Percentiles rank a stretch among this genome's conserved stretches.
Conservation (phyloP, 2,888 invertebrate species). For the Eupithecia tripunctaria region DNA sequence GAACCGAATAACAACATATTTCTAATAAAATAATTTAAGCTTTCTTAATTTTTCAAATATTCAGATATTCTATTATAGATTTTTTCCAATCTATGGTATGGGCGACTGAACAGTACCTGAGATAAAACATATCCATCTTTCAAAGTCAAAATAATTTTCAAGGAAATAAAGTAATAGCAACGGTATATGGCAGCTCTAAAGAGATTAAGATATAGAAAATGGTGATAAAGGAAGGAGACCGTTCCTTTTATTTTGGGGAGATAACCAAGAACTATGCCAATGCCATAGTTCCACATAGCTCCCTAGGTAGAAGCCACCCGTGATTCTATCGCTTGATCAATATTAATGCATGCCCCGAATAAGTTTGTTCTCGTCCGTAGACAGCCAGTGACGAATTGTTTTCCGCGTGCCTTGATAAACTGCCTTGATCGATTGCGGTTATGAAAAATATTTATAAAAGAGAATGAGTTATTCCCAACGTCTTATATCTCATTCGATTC, state of each 20-base stretch:
- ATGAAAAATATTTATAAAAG: not conserved
- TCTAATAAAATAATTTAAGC: too few relatives aligned
- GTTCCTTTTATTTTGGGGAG: not conserved
- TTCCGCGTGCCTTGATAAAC: not conserved
- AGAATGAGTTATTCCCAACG: not conserved
- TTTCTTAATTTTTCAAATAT: too few relatives aligned
- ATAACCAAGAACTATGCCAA: not conserved
- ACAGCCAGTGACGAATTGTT: constrained; percentile 5
- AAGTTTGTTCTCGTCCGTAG: not conserved
- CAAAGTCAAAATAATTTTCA: not conserved
- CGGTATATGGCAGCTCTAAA: not conserved
- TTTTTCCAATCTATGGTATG: too few relatives aligned
- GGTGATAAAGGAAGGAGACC: not conserved
- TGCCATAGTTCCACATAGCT: not conserved
- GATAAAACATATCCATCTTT: too few relatives aligned
- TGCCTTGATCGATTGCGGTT: not conserved
- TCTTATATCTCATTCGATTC: too few relatives aligned
- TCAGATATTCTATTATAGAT: too few relatives aligned
- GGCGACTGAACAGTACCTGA: too few relatives aligned
- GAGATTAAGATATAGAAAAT: not conserved
- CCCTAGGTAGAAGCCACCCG: not conserved
- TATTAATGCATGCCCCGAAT: constrained; percentile 7
- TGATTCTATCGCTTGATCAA: constrained; percentile 3
- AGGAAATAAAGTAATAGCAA: not conserved
- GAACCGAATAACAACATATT: too few relatives aligned